Conservation (phyloP, 23 tunicate genomes). For the Ascidia mentula region DNA sequence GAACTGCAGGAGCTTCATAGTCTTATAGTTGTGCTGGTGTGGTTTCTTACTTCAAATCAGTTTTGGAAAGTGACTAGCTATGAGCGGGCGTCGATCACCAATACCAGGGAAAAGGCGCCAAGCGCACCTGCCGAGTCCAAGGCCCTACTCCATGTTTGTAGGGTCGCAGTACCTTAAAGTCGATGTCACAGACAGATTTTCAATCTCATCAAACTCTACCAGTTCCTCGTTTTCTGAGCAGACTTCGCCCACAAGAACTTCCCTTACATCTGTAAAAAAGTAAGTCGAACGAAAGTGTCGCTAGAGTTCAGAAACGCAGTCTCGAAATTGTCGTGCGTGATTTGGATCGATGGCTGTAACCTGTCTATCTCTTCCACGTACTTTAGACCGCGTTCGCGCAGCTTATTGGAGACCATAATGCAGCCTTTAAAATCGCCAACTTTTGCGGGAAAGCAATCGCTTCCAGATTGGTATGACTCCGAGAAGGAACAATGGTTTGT, state of each 20-base stretch:
- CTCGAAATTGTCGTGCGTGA: too few species aligned
- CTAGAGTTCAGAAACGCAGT: not conserved
- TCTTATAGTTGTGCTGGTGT: not conserved
- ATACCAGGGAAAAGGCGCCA: not conserved
- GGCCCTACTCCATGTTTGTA: slow-evolving; percentile 23
- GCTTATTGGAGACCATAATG: not conserved
- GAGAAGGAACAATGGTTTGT: slow-evolving; percentile 1
- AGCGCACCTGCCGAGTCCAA: slow-evolving; percentile 13
- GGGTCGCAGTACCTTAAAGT: not conserved
- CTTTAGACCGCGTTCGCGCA: not conserved
- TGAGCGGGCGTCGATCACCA: not conserved
- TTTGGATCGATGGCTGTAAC: not conserved
- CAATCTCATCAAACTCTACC: not conserved
- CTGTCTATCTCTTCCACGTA: too few species aligned
- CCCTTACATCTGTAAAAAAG: not conserved
- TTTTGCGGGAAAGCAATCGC: not conserved
- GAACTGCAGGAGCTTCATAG: not conserved
- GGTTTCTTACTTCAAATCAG: not conserved
- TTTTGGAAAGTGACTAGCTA: not conserved
- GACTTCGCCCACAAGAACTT: slow-evolving; percentile 3
- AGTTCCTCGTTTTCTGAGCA: not conserved
- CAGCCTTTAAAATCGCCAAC: slow-evolving; percentile 8
- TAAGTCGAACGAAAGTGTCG: not conserved
- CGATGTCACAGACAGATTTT: not conserved
- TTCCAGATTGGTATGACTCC: slow-evolving; percentile 1